phyloP scores from a whole-genome alignment of 30 jellyfish, hydroid and myxozoan genomes.

The Calvadosia cruxmelitensis region DNA sequence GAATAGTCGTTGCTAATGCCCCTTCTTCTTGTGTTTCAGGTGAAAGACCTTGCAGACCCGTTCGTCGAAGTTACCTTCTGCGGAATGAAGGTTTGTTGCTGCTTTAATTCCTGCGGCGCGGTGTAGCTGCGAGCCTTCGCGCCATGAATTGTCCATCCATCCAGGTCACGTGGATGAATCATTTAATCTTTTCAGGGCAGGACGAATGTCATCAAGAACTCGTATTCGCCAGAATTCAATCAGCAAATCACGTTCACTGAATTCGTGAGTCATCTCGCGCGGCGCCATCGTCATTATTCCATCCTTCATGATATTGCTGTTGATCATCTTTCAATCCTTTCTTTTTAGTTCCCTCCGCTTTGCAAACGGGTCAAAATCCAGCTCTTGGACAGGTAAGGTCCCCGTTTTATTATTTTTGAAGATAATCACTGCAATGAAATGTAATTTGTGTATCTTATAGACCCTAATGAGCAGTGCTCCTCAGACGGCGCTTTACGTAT shows the following conservation, averaged over 20 bases:
- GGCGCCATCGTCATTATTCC: background rate
- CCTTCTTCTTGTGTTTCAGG: conserved; percentile 19
- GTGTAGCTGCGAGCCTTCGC: background rate
- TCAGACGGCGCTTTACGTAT: too few relatives aligned
- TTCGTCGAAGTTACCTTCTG: conserved; percentile 86
- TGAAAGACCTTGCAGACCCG: conserved; percentile 79
- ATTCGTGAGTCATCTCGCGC: conserved; percentile 40
- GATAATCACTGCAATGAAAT: background rate
- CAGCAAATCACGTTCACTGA: conserved; percentile 72
- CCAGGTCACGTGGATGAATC: background rate
- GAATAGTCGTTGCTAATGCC: background rate
- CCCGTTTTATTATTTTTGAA: background rate
- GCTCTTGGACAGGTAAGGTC: conserved; percentile 60
- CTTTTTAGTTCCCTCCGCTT: conserved; percentile 74
- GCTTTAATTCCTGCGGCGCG: background rate
- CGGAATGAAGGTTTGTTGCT: conserved; percentile 65
- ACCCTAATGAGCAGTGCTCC: too few relatives aligned
- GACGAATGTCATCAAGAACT: conserved; percentile 50
- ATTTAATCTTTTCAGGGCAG: conserved; percentile 29
- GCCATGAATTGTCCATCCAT: background rate
- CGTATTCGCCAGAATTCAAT: conserved; percentile 75
- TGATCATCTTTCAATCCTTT: background rate
- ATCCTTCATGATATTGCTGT: background rate
- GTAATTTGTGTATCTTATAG: background rate
- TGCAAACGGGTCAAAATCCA: conserved; percentile 65